Conservation (phyloP, 2,113 vertebrate species). For the Anoura caudifer region DNA sequence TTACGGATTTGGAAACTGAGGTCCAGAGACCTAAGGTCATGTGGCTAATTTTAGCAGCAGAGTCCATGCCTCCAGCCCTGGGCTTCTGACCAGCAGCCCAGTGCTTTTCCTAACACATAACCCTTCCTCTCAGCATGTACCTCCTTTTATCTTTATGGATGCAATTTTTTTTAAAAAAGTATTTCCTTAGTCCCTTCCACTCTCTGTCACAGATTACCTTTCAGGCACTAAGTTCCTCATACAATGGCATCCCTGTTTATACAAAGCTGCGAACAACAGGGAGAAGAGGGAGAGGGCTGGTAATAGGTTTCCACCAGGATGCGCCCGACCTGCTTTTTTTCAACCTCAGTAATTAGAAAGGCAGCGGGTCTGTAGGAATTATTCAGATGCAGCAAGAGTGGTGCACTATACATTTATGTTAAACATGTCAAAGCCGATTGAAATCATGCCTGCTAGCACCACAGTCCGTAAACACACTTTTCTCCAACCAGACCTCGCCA, state of each 20-base stretch:
- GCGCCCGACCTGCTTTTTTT: constrained; percentile 84
- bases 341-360: constrained; percentile 85
- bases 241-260: constrained; percentile 5
- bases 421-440: constrained; percentile 88
- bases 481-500: constrained; percentile 78
- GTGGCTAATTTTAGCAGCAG: not conserved
- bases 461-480: constrained; percentile 79
- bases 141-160: not conserved
- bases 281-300: constrained; percentile 55
- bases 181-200: not conserved
- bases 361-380: constrained; percentile 82
- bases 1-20: not conserved
- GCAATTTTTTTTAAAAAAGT: not conserved
- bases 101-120: not conserved
- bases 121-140: not conserved
- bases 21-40: not conserved
- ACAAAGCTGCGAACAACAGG: constrained; percentile 35
- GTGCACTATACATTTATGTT: constrained; percentile 87
- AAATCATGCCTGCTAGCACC: constrained; percentile 84
- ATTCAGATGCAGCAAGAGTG: constrained; percentile 84
- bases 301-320: constrained; percentile 81
- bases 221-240: constrained; percentile 44
- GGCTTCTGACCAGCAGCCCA: not conserved
- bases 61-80: not conserved
- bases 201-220: not conserved